These are phyloP conservation scores for Coenobita brevimanus DNA, from an alignment of 1,140 invertebrate genomes.

Conservation along the genomic window DNA sequence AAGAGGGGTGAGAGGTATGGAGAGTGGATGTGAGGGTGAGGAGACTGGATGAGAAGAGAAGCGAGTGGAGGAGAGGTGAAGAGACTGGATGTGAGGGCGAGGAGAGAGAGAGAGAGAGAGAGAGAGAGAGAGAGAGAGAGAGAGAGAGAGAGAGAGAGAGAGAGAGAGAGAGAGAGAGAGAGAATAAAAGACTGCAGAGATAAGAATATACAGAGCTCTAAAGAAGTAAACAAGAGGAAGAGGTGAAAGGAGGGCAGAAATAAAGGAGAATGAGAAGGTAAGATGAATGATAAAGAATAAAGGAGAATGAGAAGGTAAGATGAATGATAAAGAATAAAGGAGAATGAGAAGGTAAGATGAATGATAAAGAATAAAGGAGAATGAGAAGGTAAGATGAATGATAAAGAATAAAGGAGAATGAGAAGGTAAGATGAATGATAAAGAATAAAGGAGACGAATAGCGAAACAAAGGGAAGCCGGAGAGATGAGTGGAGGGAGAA, in stretches of 20 bases:
- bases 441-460: not conserved
- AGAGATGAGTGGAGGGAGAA: not conserved
- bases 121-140: not conserved
- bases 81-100: not conserved
- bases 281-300: not conserved
- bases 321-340: not conserved
- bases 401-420: not conserved
- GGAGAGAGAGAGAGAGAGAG: not conserved
- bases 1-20: not conserved
- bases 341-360: not conserved
- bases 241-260: not conserved
- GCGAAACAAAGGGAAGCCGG: not conserved
- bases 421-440: not conserved
- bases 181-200: not conserved
- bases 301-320: not conserved
- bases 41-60: not conserved
- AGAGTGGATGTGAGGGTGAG: not conserved
- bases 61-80: not conserved
- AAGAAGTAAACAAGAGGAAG: not conserved
- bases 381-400: not conserved
- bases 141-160: conserved; percentile 11
- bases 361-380: not conserved
- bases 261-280: not conserved
- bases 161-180: conserved; percentile 19
- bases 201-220: too few relatives aligned